Evolutionary conservation across 2,113 vertebrate genomes (phyloP), one percentile per base, ranked within the genome.

Genomic region (Platichthys stellatus): DNA sequence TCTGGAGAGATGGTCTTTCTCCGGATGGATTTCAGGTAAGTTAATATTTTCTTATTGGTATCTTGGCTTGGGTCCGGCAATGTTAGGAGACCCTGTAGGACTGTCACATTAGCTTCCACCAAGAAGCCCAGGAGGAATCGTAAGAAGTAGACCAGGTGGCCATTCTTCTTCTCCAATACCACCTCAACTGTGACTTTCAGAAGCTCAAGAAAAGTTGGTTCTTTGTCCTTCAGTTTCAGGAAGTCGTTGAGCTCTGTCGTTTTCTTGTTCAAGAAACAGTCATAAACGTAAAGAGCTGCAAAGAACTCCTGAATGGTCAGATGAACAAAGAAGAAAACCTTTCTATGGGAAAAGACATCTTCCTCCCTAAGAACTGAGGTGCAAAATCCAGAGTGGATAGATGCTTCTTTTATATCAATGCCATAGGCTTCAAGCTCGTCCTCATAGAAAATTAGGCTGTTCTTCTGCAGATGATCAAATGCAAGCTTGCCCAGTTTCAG

Each of bases 291-390:
- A 3, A 92, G 58, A 59, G 89, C 91, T 14, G 85, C 89, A 18
- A 92, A 89, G 71, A 90, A 92, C 86, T 92, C 90, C 72, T 92
- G 91, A 4, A 92, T 0, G 9, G 80, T 92, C 65, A 88, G 71
- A 49, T 92, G 90, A 0, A 90, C 81, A 76, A 92, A 92, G 64
- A 60, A 87, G 40, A 84, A 87, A 20, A 86, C 77, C 2, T 74
- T 84, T 61, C 47, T 85, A 40, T 86, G 65, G 5, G 3, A 82
- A 49, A 84, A 63, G 0, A 88, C 1, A 8, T 70, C 0, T 53
- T 88, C 78, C n/a, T 80, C 65, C 0, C 24, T 35, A 3, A 87
- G 45, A 47, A 89, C 28, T 31, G 71, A 9, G 12, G 4, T 62
- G 14, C 70, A 89, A 69, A 90, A 86, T 45, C 81, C 90, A 71